Percentiles rank a stretch among this genome's conserved stretches.
Conservation (phyloP, 2,113 vertebrate genomes). For the Paramormyrops kingsleyae region DNA sequence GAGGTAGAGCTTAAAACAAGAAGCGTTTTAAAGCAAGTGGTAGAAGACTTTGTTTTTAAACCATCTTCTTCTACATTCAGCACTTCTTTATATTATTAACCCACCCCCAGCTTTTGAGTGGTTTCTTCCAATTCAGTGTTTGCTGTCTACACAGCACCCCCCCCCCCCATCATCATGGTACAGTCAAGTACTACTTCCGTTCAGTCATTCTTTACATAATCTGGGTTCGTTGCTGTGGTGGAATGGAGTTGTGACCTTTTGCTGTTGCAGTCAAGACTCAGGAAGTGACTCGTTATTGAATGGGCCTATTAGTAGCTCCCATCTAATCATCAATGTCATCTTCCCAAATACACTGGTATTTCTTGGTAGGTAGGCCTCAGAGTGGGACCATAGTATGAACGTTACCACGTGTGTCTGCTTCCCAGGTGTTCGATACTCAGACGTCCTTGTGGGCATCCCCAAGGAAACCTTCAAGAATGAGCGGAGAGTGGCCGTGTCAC, state of each 20-base stretch:
- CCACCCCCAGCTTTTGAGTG: background rate
- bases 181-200: background rate
- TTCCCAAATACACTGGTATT: background rate
- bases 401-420: slow-evolving; percentile 12
- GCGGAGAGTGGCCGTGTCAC: slow-evolving; percentile 55
- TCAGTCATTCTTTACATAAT: background rate
- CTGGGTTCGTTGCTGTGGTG: background rate
- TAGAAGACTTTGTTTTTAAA: background rate
- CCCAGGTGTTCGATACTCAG: slow-evolving; percentile 51
- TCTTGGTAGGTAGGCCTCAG: background rate
- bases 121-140: background rate
- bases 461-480: slow-evolving; percentile 58
- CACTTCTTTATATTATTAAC: background rate
- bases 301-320: background rate
- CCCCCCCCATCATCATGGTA: background rate
- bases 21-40: background rate
- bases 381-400: background rate
- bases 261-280: background rate
- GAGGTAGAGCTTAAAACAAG: background rate
- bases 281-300: background rate
- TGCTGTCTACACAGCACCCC: background rate
- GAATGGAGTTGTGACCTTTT: background rate
- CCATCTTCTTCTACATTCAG: background rate
- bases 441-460: slow-evolving; percentile 57
- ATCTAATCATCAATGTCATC: background rate